Base-by-base conservation (phyloP, 2,113 vertebrate genomes). In the Rhombomys opimus region DNA sequence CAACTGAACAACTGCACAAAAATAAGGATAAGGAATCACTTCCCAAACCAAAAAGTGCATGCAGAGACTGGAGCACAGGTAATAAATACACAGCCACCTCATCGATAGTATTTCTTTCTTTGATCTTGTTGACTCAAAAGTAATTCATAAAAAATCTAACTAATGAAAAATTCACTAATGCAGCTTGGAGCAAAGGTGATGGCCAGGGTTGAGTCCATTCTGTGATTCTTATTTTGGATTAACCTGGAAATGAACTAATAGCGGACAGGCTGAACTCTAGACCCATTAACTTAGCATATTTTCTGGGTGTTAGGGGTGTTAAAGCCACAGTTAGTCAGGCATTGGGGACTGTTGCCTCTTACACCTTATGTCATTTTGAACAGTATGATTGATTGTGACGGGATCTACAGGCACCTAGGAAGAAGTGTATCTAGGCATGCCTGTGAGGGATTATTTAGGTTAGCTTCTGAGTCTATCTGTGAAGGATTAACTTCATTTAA, bases 61-160 rank as follows among this genome's bases (percentile, higher is more conserved):
- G 32, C 7, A 93, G 68, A 2, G 20, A 70, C 5, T 15, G 35
- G 38, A 35, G n/a, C 12, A 12, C 12, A 77, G 1, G n/a, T 57
- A 57, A 57, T 13, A 4, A 4, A 23, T 10, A 91, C n/a, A 72
- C 38, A 70, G 5, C 18, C 7, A 54, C 54, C 87, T n/a, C 8
- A 2, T 73, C 65, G 50, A n/a, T 20, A 5, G 10, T 61, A 1
- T 27, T 68, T 87, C 32, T 25, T 78, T 70, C 22, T 94, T 75
- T 89, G 80, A 7, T 90, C 77, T 78, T 65, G 10, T 84, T 90
- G 72, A 50, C 90, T 95, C 63, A 77, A 87, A 91, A 88, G 15
- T 17, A 77, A 41, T 78, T 9, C 14, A 20, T 50, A 11, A 50
- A 17, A 50, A 90, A 38, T 32, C 41, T 7, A 70, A 84, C 63